Base-by-base conservation (phyloP, 2,113 vertebrate genomes). In the Willisornis vidua region DNA sequence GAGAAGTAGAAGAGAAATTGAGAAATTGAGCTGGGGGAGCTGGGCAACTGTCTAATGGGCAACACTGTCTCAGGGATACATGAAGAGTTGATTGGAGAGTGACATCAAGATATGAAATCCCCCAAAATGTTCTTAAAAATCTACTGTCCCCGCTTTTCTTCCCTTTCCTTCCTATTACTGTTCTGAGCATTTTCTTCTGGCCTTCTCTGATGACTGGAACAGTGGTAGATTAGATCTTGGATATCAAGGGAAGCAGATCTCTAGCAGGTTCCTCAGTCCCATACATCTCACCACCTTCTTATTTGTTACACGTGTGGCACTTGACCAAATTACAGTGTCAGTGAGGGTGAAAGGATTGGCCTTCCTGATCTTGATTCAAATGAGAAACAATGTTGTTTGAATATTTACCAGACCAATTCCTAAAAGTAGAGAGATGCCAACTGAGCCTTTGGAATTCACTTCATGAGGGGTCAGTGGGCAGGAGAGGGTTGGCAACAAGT, bases 241-340 rank as follows among this genome's bases (percentile, higher is more conserved):
- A 15, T 29, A 74, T 29, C 28, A 89, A 54, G 33, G 7, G 41
- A 62, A 48, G 37, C 6, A n/a, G 24, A 35, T 12, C 5, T 33
- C 15, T 75, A 29, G 17, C 25, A 76, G 41, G 10, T 2, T 63
- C 2, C 26, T 62, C 0, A 0, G 25, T 58, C 37, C 9, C 39
- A 23, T 12, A 7, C 3, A 52, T 39, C 17, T 83, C 45, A 77
- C 10, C 8, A 2, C 15, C 12, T 66, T 73, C 76, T 84, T 76
- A 35, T 4, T 70, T 2, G 1, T 80, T 70, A 26, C 31, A 73
- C 0, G 0, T 31, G 22, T 49, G 37, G 35, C 45, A 14, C 28
- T 82, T 89, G 41, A 68, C 8, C 28, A 68, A 87, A 49, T 24
- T 61, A 26, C 10, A 9, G 17, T 14, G 25, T 3, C n/a, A 55